Evolutionary conservation across 1,140 invertebrate genomes (phyloP).

Genomic region (Camponotus pennsylvanicus): DNA sequence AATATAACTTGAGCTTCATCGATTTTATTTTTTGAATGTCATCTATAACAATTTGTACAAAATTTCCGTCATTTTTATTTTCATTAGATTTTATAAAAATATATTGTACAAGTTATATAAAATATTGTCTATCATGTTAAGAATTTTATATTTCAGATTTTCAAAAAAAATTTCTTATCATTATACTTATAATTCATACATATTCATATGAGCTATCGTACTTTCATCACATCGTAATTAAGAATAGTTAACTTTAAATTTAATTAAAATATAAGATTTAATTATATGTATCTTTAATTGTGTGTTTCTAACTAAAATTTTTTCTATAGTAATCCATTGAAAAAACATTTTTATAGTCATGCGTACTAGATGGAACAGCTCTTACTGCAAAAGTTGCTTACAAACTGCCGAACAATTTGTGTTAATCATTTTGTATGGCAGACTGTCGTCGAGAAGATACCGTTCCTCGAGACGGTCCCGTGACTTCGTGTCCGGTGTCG

Average conservation of each 20-base stretch:
- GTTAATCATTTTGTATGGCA: slow-evolving; percentile 65
- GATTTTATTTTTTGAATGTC: slow-evolving; percentile 15
- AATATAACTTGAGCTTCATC: slow-evolving; percentile 42
- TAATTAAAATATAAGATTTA: neutral
- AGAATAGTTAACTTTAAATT: neutral
- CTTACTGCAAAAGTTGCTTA: neutral
- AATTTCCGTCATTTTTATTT: slow-evolving; percentile 12
- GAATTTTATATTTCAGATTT: neutral
- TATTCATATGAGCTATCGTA: neutral
- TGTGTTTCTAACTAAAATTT: neutral
- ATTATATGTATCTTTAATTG: neutral
- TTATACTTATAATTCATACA: neutral
- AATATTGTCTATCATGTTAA: neutral
- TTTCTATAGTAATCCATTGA: neutral
- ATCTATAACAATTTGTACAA: neutral
- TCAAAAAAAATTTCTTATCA: neutral
- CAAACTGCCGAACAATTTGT: slow-evolving; percentile 36
- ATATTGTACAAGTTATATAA: neutral
- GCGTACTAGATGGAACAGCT: neutral
- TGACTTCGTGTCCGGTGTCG: slow-evolving; percentile 77
- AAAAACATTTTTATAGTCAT: neutral
- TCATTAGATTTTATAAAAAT: neutral
- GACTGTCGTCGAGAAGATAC: slow-evolving; percentile 72
- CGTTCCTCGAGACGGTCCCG: slow-evolving; percentile 74
- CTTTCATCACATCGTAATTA: neutral